Base-by-base conservation (phyloP, 2,113 vertebrate genomes). In the Cettia cetti region DNA sequence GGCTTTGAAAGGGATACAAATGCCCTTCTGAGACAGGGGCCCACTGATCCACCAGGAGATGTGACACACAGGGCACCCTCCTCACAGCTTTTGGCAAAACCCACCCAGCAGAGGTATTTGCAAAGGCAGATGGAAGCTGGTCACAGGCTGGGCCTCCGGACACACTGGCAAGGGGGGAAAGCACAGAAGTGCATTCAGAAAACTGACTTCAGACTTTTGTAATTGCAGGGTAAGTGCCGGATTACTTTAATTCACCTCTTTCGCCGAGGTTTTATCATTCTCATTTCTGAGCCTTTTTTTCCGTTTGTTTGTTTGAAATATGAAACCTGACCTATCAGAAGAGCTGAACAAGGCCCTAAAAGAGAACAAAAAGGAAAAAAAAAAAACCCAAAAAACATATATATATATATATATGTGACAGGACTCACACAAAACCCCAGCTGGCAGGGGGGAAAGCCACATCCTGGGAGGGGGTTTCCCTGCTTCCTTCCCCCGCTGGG, bases 21-120 rank as follows among this genome's bases (percentile, higher is more conserved):
- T 31, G 28, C 18, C 71, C 19, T 94, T 44, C 49, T 15, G 50
- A 49, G 49, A 76, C 64, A 26, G 14, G 2, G 19, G 15, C 4
- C 26, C 0, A 2, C 11, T 47, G 57, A 52, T 22, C 66, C 45
- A 28, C 0, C 0, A 42, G 28, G 33, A 74, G 31, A 40, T 28
- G 44, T 6, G 33, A 56, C 10, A 31, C 40, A n/a, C 2, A 27
- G 22, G 17, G 35, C 31, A 78, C 8, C 24, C 15, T 61, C 56
- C 33, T 68, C 28, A 20, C 47, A 64, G 1, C 24, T 85, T 59
- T 33, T 64, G 53, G 27, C 9, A 10, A 80, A 37, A 77, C 23
- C 17, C 28, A 44, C 13, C 44, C 39, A 37, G 33, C 13, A 1
- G 6, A 50, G 44, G 10, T 28, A 60, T n/a, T 50, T 35, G 69